phyloP scores from a whole-genome alignment of 2,888 invertebrate genomes.

The Catocala sponsa region DNA sequence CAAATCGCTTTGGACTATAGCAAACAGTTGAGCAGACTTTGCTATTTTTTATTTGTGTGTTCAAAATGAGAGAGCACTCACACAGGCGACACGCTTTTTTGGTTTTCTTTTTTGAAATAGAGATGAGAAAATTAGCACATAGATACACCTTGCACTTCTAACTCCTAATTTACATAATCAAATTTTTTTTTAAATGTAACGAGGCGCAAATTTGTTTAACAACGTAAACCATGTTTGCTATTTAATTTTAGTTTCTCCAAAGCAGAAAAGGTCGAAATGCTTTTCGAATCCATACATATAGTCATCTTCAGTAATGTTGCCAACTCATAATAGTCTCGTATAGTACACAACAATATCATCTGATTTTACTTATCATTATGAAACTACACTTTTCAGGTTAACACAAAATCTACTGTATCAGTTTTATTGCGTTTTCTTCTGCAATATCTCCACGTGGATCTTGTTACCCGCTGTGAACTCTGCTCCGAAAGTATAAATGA shows the following conservation, averaged over 20 bases:
- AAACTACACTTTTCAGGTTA: no score
- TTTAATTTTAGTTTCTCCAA: constrained; percentile 7
- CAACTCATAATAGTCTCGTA: constrained; percentile 2
- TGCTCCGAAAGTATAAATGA: no score
- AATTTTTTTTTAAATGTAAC: constrained; percentile 17
- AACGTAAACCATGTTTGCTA: constrained; percentile 8
- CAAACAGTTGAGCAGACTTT: constrained; percentile 42
- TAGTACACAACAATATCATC: background rate
- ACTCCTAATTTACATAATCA: constrained; percentile 18
- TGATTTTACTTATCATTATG: no score
- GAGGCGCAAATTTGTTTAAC: constrained; percentile 20
- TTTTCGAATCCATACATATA: constrained; percentile 6
- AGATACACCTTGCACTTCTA: constrained; percentile 46
- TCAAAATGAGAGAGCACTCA: constrained; percentile 47
- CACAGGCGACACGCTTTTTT: constrained; percentile 51
- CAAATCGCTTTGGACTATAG: constrained; percentile 65
- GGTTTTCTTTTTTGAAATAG: constrained; percentile 43
- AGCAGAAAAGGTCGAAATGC: constrained; percentile 3
- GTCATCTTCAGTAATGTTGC: constrained; percentile 12
- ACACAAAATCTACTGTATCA: no score
- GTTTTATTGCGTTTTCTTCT: no score
- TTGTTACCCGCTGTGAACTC: no score
- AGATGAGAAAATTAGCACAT: constrained; percentile 36
- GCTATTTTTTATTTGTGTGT: constrained; percentile 47
- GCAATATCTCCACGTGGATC: no score